These are phyloP conservation scores for Tenthredo livida DNA, from an alignment of 2,888 invertebrate genomes.

Conservation along the genomic window DNA sequence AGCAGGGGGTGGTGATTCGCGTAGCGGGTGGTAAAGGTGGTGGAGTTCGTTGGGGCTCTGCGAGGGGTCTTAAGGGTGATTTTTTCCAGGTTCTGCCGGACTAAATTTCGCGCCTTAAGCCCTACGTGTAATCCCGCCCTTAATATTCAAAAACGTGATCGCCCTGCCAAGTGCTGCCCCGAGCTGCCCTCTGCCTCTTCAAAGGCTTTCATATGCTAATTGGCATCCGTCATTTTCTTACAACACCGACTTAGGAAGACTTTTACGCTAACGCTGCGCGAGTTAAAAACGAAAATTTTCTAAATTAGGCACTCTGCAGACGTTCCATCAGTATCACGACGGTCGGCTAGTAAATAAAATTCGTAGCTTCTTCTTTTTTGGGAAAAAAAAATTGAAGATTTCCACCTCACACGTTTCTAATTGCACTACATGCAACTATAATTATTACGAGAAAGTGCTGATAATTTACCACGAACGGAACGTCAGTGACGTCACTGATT, in stretches of 20 bases:
- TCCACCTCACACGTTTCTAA: background rate
- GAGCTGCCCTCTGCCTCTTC: constrained; percentile 61
- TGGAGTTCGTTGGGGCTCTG: constrained; percentile 37
- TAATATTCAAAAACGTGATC: constrained; percentile 79
- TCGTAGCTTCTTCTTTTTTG: background rate
- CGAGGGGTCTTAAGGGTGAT: constrained; percentile 70
- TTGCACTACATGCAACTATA: background rate
- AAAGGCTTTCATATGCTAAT: constrained; percentile 78
- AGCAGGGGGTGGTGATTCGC: constrained; percentile 22
- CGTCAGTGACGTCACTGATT: background rate
- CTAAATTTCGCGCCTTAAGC: constrained; percentile 78
- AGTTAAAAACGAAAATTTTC: constrained; percentile 8
- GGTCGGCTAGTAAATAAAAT: background rate
- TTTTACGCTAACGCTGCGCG: background rate
- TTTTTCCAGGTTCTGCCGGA: constrained; percentile 70
- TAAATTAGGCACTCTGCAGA: background rate
- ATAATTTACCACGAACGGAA: background rate
- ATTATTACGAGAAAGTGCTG: background rate
- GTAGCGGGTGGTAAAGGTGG: constrained; percentile 35
- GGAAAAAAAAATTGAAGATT: too few species aligned
- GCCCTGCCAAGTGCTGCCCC: constrained; percentile 73
- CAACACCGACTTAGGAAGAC: constrained; percentile 58
- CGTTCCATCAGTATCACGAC: background rate
- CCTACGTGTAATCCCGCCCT: constrained; percentile 77
- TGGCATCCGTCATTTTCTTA: constrained; percentile 78